These are phyloP conservation scores for Epinotia ramella DNA, from an alignment of 2,888 invertebrate species.

Conservation along the genomic window DNA sequence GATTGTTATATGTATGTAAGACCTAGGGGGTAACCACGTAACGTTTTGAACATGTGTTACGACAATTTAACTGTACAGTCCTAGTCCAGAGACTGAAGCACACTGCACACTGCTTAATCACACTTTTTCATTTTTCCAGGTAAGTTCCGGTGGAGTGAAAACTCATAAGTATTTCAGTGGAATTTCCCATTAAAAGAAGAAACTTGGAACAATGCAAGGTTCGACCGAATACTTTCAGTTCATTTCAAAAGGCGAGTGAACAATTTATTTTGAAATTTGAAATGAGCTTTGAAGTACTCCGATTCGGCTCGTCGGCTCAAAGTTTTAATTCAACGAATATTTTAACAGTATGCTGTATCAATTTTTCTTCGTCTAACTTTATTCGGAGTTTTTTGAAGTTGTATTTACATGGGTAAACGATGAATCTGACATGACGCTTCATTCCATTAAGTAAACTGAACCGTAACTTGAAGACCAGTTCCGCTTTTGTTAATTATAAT, in stretches of 20 bases:
- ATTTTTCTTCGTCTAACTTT: constrained; percentile 36
- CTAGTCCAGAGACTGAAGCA: neutral
- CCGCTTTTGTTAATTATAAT: neutral
- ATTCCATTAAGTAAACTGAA: neutral
- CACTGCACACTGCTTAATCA: constrained; percentile 3
- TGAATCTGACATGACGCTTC: neutral
- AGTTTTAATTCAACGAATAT: constrained; percentile 45
- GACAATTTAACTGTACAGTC: neutral
- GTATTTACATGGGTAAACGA: constrained; percentile 7
- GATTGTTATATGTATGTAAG: too few relatives aligned
- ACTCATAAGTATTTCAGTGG: constrained; percentile 59
- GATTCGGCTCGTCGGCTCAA: constrained; percentile 24
- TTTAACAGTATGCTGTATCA: constrained; percentile 44
- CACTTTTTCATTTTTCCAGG: constrained; percentile 69
- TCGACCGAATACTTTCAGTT: constrained; percentile 55
- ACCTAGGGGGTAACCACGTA: neutral
- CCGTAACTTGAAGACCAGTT: too few relatives aligned
- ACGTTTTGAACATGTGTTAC: too few relatives aligned
- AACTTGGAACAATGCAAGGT: constrained; percentile 62
- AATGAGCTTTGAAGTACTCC: constrained; percentile 40
- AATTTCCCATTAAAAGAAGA: constrained; percentile 66
- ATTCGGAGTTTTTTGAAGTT: constrained; percentile 2
- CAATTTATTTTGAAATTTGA: constrained; percentile 50
- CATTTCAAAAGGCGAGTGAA: constrained; percentile 53
- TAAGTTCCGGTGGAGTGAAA: constrained; percentile 61